Evolutionary conservation across 2,113 vertebrate genomes (phyloP).

Genomic region (Pteruthius melanotis): DNA sequence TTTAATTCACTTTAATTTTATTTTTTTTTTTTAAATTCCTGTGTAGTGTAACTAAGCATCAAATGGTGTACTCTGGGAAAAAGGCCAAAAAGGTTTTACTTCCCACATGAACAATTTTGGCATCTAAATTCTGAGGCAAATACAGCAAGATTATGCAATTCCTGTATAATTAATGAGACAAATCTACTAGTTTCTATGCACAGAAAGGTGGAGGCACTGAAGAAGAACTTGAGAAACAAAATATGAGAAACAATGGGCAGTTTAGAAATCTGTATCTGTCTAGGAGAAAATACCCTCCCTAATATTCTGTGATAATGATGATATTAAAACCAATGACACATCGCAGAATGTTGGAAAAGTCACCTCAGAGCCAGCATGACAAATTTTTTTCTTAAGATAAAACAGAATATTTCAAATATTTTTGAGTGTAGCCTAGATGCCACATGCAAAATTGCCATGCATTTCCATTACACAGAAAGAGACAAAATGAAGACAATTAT

Average conservation of each 20-base stretch:
- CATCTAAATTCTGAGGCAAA: background rate
- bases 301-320: background rate
- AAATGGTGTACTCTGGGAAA: background rate
- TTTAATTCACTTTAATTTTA: background rate
- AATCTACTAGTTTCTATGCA: background rate
- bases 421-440: background rate
- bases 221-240: background rate
- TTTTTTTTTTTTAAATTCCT: background rate
- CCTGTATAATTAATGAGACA: background rate
- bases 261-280: background rate
- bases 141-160: background rate
- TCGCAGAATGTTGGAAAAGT: background rate
- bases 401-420: background rate
- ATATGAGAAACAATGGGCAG: background rate
- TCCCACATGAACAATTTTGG: background rate
- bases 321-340: background rate
- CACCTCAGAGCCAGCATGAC: background rate
- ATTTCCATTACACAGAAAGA: background rate
- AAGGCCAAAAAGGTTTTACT: background rate
- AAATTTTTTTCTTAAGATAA: background rate
- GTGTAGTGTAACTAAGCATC: background rate
- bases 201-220: background rate
- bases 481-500: background rate
- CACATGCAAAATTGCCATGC: background rate
- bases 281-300: background rate